Conservation (phyloP, 2,888 invertebrate species). For the Ctena decussata region DNA sequence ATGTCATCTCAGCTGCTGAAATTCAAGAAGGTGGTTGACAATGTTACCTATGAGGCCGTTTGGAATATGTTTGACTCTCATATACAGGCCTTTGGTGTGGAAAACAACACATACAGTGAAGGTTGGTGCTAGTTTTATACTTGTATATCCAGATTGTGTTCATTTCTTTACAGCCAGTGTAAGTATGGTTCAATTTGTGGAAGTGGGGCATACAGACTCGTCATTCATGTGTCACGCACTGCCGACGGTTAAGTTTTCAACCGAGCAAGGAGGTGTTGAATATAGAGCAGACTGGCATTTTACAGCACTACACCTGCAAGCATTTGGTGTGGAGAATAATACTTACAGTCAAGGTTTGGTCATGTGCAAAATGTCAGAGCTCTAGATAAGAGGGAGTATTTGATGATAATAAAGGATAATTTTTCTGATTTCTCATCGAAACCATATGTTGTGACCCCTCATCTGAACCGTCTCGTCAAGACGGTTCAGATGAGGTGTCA, state of each 20-base stretch:
- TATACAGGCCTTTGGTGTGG: constrained; percentile 35
- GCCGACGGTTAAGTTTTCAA: background rate
- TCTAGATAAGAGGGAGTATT: too few relatives aligned
- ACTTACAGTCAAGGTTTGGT: background rate
- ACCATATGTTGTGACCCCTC: too few relatives aligned
- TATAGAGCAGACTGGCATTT: background rate
- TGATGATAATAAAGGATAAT: too few relatives aligned
- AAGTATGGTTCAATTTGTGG: background rate
- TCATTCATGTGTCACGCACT: background rate
- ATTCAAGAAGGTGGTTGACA: background rate
- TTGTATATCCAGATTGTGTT: background rate
- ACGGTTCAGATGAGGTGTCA: too few relatives aligned
- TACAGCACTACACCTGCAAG: background rate
- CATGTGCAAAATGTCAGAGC: too few relatives aligned
- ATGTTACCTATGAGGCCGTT: background rate
- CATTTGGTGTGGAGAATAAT: background rate
- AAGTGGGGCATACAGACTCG: background rate
- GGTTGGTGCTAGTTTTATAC: background rate
- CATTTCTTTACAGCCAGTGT: background rate
- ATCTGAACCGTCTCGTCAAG: too few relatives aligned
- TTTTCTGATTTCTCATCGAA: too few relatives aligned
- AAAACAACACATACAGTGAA: constrained; percentile 18
- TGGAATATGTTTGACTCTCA: constrained; percentile 8
- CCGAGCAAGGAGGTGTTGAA: background rate
- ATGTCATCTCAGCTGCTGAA: background rate